phyloP scores from a whole-genome alignment of 1,140 invertebrate species.

The Prorops nasuta region DNA sequence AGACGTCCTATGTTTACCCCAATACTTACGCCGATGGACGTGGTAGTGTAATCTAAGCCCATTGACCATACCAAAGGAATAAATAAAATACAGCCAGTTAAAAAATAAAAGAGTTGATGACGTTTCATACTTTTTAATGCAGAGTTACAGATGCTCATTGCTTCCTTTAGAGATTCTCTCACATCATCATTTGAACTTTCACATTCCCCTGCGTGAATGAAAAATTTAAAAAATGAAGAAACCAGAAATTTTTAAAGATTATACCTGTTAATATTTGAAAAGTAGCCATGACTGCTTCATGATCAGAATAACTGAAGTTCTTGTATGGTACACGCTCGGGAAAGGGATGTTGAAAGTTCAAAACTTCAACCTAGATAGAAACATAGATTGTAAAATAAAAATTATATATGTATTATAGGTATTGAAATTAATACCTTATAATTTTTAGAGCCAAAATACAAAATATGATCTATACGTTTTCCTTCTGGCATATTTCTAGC shows the following conservation, averaged over 20 bases:
- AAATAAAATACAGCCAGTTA: conserved; percentile 54
- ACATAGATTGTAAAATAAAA: conserved; percentile 26
- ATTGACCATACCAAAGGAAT: conserved; percentile 55
- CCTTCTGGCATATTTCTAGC: conserved; percentile 67
- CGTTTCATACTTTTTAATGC: conserved; percentile 59
- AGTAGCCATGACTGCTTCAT: conserved; percentile 79
- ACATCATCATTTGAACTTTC: conserved; percentile 27
- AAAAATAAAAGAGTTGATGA: conserved; percentile 63
- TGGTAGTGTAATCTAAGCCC: conserved; percentile 39
- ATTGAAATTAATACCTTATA: conserved; percentile 50
- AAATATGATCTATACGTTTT: conserved; percentile 88
- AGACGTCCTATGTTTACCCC: conserved; percentile 59
- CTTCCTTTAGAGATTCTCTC: conserved; percentile 60
- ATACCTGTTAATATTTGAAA: conserved; percentile 56
- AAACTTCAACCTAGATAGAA: conserved; percentile 58
- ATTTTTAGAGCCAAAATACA: conserved; percentile 65
- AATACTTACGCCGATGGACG: conserved; percentile 49
- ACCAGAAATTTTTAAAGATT: conserved; percentile 2
- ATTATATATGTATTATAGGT: conserved; percentile 3
- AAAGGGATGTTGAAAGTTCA: conserved; percentile 69
- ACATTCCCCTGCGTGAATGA: conserved; percentile 24
- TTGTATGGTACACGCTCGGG: conserved; percentile 70
- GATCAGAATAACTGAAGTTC: conserved; percentile 83
- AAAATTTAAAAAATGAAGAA: conserved; percentile 11
- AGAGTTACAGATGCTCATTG: conserved; percentile 62